Base-by-base conservation (phyloP, 2,113 vertebrate species). In the Esox niger region DNA sequence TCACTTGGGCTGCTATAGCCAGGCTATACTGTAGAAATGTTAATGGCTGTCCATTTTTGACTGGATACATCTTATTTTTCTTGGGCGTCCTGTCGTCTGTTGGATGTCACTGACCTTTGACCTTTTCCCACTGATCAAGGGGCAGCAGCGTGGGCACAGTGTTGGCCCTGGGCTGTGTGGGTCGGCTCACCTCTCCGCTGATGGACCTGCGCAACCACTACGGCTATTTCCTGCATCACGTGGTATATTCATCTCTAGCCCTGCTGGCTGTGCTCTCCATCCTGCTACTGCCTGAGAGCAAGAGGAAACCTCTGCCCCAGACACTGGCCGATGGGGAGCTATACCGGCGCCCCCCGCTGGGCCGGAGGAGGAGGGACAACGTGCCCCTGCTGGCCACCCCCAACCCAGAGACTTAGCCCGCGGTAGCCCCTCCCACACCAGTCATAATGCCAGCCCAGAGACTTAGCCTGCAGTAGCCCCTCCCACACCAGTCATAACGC, bases 211-310 rank as follows among this genome's bases (percentile, higher is more conserved):
- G 92, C 60, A 93, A 94, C 77, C 93, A 94, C 83, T 94, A 94
- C 0, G 95, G 95, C 70, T 94, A 94, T 82, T 96, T 95, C 88
- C 89, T 96, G 59, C 93, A 96, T 76, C 95, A 95, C 2, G 94
- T 96, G 67, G 91, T 96, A 11, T 89, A 94, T 86, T 94, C 95
- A 0, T 94, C 94, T 31, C 90, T 95, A 64, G 94, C 93, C 15
- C 91, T 96, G 64, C 87, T 96, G 65, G 93, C 93, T 32, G 93
- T 95, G 33, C 92, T 96, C n/a, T 95, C 94, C 87, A 92, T 96
- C 60, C 91, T 96, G 88, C 90, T 96, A 65, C 90, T 96, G 68
- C 95, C 95, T 0, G 95, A 96, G 82, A 96, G 93, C 90, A 95
- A 95, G 81, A 92, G 94, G 80, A 95, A 95, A 82, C 88, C 93